A percentile compares a stretch with the other conserved stretches of the same genome.
Evolutionary conservation across 2,797 vertebrate genomes (phyloP).

Genomic region (Parambassis ranga): DNA sequence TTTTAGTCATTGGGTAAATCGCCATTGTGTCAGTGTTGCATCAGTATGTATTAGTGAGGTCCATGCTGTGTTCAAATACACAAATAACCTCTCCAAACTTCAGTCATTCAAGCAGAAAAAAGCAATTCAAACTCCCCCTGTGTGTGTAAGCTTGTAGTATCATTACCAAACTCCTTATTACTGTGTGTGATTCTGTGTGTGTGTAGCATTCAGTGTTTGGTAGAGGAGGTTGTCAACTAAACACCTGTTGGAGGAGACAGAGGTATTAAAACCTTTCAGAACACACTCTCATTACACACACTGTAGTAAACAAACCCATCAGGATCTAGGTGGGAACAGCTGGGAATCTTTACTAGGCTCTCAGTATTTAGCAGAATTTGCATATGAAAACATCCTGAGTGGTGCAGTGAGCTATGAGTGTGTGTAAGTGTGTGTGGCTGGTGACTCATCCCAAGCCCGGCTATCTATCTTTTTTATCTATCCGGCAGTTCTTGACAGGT

Average conservation of each 20-base stretch:
- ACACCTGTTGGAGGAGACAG: constrained; percentile 40
- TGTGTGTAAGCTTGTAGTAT: background rate
- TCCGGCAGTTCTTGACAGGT: background rate
- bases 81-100: background rate
- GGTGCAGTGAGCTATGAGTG: background rate
- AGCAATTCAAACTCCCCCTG: background rate
- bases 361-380: constrained; percentile 35
- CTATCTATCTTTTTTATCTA: background rate
- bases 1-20: background rate
- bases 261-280: constrained; percentile 13
- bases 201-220: background rate
- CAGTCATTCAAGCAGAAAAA: background rate
- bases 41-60: background rate
- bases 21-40: background rate
- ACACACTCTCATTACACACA: background rate
- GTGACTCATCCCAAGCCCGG: background rate
- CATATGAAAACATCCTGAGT: constrained; percentile 29
- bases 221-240: constrained; percentile 29
- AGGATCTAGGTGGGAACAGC: constrained; percentile 18
- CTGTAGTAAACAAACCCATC: constrained; percentile 28
- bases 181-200: constrained; percentile 8
- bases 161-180: constrained; percentile 12
- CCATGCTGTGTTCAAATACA: background rate
- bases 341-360: constrained; percentile 37
- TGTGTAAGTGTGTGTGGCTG: background rate